These are phyloP conservation scores for Chelonoidis abingdonii DNA, from an alignment of 2,113 vertebrate species.

Conservation along the genomic window DNA sequence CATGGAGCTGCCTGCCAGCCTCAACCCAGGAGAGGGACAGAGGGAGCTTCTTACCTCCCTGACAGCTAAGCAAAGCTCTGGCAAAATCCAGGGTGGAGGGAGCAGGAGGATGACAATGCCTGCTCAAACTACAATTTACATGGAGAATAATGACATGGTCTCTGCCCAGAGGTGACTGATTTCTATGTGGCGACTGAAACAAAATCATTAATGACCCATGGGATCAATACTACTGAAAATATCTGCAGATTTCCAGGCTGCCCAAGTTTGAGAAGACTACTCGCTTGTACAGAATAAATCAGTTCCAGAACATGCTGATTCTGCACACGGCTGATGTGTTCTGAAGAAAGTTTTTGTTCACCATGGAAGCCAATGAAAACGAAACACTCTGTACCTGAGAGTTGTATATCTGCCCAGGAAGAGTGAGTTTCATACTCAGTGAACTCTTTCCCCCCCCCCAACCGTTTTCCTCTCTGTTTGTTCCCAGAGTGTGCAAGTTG, in stretches of 20 bases:
- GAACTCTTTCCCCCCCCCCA: not conserved
- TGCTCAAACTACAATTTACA: not conserved
- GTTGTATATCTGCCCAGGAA: not conserved
- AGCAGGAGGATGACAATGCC: too few relatives aligned
- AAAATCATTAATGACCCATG: not conserved
- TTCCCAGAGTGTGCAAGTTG: not conserved
- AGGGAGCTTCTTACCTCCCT: too few relatives aligned
- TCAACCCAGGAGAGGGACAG: too few relatives aligned
- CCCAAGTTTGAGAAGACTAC: not conserved
- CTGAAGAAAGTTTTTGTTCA: not conserved
- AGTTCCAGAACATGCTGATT: not conserved
- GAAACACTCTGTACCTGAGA: not conserved
- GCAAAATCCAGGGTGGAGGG: too few relatives aligned
- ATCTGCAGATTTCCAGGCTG: not conserved
- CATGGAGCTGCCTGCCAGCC: too few relatives aligned
- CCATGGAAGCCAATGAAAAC: not conserved
- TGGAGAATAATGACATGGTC: not conserved
- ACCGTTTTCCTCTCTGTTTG: not conserved
- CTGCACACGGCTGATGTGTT: not conserved
- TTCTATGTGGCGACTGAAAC: not conserved
- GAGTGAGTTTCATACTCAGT: not conserved
- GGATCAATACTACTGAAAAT: not conserved
- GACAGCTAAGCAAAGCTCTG: too few relatives aligned
- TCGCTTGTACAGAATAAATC: not conserved
- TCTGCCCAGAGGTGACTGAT: not conserved